Base-by-base conservation (phyloP, 2,888 invertebrate genomes). In the Homarus gammarus region DNA sequence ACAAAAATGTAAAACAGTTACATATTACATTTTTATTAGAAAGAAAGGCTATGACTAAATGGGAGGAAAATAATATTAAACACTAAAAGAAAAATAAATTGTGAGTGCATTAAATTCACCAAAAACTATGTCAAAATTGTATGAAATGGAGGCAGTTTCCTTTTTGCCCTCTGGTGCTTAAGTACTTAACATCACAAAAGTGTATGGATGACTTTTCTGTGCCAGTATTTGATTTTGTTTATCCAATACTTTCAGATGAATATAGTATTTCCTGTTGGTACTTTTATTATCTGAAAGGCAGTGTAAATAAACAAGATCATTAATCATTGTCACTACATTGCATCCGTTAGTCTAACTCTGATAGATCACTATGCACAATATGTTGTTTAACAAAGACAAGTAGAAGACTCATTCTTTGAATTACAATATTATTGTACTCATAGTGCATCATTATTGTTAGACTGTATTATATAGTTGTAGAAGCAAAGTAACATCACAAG, bases 121-220 rank as follows among this genome's bases (percentile, higher is more conserved):
- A 8, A 64, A n/a, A 64, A 64, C 56, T 56, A 27, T 8, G 31
- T 64, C 64, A 64, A 8, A 64, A 64, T 64, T 22, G 31, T 36
- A n/a, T 27, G 38, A 83, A 27, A 40, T 83, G 83, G 83, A 83
- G 83, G 70, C 83, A 83, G 83, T 83, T 70, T 68, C 83, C 68
- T 68, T 36, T 36, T 83, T 40, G 83, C 68, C 31, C 83, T 83
- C 83, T 68, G 83, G 83, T 83, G 83, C 83, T 83, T 70, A 27
- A 68, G 61, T 15, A 31, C 70, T 38, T 70, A 40, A 83, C 83
- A 64, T 27, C n/a, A 64, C 64, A 56, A 22, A 56, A 64, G 8
- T 64, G 64, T 64, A 27, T 64, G 27, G 64, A 64, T n/a, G 27
- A 38, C 75, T 22, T n/a, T 75, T n/a, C 40, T 44, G 38, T 73